Evolutionary conservation across 1,140 invertebrate species (phyloP).

Genomic region (Tetragonula clypearis): DNA sequence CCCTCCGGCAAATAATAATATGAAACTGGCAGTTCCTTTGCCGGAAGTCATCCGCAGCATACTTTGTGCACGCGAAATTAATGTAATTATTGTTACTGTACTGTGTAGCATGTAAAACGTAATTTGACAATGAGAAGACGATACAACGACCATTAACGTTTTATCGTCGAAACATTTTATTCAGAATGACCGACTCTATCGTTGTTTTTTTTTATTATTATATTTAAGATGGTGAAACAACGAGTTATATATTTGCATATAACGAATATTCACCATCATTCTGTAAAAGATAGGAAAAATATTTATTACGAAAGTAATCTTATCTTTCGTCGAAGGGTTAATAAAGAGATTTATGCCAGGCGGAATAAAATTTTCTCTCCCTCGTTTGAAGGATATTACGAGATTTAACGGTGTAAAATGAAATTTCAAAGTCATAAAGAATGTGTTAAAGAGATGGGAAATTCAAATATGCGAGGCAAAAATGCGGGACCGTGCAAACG

Average conservation of each 20-base stretch:
- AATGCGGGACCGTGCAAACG: background rate
- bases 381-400: background rate
- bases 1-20: constrained; percentile 1
- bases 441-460: background rate
- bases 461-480: background rate
- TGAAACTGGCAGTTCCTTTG: background rate
- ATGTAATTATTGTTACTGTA: background rate
- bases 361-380: background rate
- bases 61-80: background rate
- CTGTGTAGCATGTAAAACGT: no score
- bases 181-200: background rate
- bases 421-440: background rate
- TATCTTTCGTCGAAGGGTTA: background rate
- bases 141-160: no score
- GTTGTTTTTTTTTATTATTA: background rate
- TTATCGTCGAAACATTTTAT: no score
- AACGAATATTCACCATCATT: background rate
- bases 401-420: background rate
- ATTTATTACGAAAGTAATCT: background rate
- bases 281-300: background rate
- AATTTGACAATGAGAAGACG: background rate
- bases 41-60: background rate
- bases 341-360: background rate
- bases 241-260: background rate
- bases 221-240: background rate